Evolutionary conservation across 2,113 vertebrate species (phyloP).

Genomic region (Panthera tigris): DNA sequence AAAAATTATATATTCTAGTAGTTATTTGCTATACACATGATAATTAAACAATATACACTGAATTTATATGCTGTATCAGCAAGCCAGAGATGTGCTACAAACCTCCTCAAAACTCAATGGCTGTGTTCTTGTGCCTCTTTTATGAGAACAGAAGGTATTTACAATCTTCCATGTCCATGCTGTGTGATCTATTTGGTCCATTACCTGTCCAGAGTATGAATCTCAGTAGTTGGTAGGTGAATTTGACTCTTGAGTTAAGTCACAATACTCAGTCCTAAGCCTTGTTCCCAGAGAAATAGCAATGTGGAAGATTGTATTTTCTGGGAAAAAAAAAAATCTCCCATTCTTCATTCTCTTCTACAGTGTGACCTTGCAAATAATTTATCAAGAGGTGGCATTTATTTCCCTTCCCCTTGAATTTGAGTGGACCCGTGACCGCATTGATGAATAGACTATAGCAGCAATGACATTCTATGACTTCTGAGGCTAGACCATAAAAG

Average conservation of each 20-base stretch:
- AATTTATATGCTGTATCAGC: not conserved
- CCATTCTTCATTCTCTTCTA: not conserved
- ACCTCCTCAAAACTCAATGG: not conserved
- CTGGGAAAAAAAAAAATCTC: not conserved
- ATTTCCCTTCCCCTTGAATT: not conserved
- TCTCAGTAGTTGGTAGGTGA: not conserved
- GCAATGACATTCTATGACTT: not conserved
- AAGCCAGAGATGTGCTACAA: not conserved
- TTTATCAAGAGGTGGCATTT: not conserved
- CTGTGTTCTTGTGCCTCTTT: not conserved
- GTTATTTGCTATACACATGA: not conserved
- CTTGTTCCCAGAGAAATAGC: not conserved
- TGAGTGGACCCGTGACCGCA: no score
- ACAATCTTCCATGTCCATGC: not conserved
- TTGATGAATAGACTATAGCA: not conserved
- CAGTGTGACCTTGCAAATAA: not conserved
- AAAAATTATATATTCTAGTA: not conserved
- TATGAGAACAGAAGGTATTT: not conserved
- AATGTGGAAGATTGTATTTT: not conserved
- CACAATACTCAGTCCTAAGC: not conserved
- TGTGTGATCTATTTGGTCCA: not conserved
- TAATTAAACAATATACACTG: not conserved
- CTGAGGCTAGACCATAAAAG: not conserved
- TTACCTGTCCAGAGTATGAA: not conserved
- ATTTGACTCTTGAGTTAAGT: not conserved